These are phyloP conservation scores for Alethe diademata DNA, from an alignment of 2,113 vertebrate species.

Conservation along the genomic window DNA sequence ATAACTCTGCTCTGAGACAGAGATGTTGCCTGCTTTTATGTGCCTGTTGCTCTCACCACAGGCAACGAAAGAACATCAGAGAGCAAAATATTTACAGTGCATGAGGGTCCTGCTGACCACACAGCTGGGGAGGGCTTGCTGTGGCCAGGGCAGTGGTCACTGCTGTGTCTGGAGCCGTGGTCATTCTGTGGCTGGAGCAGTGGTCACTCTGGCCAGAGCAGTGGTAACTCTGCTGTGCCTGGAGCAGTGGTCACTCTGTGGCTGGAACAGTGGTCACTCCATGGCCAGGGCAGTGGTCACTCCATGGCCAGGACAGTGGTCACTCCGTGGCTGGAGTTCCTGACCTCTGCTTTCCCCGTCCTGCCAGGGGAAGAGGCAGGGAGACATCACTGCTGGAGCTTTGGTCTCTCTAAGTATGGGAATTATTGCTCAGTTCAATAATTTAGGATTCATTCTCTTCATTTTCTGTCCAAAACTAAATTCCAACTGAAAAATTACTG, in stretches of 20 bases:
- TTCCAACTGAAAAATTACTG: neutral
- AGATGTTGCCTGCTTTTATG: conserved; percentile 63
- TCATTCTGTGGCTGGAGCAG: fast-evolving
- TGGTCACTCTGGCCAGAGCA: fast-evolving
- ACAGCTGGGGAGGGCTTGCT: neutral
- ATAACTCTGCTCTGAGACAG: conserved; percentile 17
- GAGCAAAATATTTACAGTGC: neutral
- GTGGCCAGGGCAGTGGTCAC: no score
- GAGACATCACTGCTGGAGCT: neutral
- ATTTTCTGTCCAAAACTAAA: neutral
- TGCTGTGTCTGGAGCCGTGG: fast-evolving
- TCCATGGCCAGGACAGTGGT: fast-evolving
- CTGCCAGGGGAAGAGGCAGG: neutral
- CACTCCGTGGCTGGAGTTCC: fast-evolving
- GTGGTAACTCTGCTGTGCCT: fast-evolving
- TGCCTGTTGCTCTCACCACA: conserved; percentile 39
- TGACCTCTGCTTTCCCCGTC: neutral
- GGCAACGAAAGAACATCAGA: neutral
- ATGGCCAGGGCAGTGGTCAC: neutral
- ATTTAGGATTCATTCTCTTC: neutral
- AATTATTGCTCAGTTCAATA: neutral
- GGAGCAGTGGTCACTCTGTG: fast-evolving
- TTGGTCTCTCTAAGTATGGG: neutral
- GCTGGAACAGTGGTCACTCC: fast-evolving
- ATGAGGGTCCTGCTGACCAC: neutral